Evolutionary conservation across 2,797 vertebrate species (phyloP).

Genomic region (Coracias cyanogaster): DNA sequence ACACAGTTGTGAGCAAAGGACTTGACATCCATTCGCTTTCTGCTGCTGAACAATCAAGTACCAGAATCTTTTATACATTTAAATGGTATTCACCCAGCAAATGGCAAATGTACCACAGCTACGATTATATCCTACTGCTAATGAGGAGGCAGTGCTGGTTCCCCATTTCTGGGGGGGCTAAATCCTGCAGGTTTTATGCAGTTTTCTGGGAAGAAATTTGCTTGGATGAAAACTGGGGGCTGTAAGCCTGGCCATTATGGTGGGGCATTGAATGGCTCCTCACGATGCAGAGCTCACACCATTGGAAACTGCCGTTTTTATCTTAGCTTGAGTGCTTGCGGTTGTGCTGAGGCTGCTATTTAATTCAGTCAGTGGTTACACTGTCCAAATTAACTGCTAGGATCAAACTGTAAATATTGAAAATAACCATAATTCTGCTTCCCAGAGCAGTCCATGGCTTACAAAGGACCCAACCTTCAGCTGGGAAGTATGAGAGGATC

Average conservation of each 20-base stretch:
- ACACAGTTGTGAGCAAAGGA: slow-evolving; percentile 44
- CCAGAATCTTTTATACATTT: not conserved
- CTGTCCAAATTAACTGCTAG: slow-evolving; percentile 27
- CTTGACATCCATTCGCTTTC: slow-evolving; percentile 4
- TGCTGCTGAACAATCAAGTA: not conserved
- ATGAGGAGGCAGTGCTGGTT: not conserved
- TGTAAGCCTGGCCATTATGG: not conserved
- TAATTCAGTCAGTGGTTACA: not conserved
- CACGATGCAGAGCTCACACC: not conserved
- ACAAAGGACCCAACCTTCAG: not conserved
- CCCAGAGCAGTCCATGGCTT: not conserved
- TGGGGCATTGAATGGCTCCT: not conserved
- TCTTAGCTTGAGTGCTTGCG: not conserved
- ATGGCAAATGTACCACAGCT: slow-evolving; percentile 3
- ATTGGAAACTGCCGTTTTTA: not conserved
- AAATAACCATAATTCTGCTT: slow-evolving; percentile 33
- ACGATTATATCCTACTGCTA: not conserved
- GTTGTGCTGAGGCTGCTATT: not conserved
- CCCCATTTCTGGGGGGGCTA: not conserved
- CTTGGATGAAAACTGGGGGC: not conserved
- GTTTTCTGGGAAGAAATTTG: not conserved
- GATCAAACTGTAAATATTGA: slow-evolving; percentile 44
- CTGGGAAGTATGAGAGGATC: not conserved
- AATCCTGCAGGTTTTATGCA: not conserved
- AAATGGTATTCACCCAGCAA: not conserved